Conservation (phyloP, 2,888 invertebrate genomes). For the Balanococcus diminutus region DNA sequence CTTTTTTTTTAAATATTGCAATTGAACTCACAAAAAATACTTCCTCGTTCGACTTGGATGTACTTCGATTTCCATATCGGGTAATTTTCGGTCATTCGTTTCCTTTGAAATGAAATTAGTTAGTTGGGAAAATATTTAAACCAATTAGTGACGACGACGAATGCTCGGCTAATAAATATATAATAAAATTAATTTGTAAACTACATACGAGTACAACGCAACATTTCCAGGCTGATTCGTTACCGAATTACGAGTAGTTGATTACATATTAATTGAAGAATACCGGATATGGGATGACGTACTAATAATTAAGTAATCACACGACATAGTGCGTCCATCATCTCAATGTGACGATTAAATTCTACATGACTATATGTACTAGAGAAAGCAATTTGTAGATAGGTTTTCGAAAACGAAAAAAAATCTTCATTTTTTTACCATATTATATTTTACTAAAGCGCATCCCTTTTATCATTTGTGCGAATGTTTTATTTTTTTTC, state of each 20-base stretch:
- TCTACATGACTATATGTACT: background rate
- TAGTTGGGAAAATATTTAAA: background rate
- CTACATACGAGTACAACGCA: too few relatives aligned
- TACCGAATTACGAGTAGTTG: background rate
- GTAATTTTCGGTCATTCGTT: background rate
- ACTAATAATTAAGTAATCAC: constrained; percentile 29
- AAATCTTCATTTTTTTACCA: background rate
- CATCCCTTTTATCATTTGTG: background rate
- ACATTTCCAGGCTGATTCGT: background rate
- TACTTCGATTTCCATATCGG: background rate
- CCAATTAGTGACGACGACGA: background rate
- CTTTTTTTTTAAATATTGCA: background rate
- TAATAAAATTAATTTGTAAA: background rate
- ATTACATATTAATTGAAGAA: constrained; percentile 10
- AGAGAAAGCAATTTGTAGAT: background rate
- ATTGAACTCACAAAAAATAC: background rate
- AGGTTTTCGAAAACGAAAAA: background rate
- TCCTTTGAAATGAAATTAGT: background rate
- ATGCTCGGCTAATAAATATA: background rate
- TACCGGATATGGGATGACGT: constrained; percentile 12
- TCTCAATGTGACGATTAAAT: background rate
- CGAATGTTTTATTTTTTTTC: background rate
- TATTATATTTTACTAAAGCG: too few relatives aligned
- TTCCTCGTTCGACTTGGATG: background rate
- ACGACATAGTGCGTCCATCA: background rate